phyloP scores from a whole-genome alignment of 2,113 vertebrate genomes.

The Peromyscus leucopus region DNA sequence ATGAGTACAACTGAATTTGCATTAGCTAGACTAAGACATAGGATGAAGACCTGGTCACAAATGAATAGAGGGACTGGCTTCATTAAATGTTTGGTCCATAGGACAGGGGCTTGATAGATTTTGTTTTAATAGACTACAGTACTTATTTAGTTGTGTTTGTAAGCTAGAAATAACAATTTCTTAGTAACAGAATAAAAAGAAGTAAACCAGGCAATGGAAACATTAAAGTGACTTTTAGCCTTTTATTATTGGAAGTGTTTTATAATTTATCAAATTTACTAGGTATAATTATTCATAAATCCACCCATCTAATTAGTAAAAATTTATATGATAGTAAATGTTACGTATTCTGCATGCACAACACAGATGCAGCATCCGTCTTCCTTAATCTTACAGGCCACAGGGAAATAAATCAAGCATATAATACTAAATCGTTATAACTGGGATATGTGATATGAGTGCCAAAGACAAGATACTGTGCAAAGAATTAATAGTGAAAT shows the following conservation, averaged over 20 bases:
- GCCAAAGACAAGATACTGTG: not conserved
- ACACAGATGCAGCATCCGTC: not conserved
- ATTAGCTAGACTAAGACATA: not conserved
- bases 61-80: not conserved
- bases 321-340: not conserved
- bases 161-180: not conserved
- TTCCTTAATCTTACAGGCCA: slow-evolving; percentile 14
- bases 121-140: not conserved
- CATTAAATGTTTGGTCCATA: not conserved
- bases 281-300: not conserved
- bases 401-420: slow-evolving; percentile 3
- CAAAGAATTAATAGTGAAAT: not conserved
- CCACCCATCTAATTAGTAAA: not conserved
- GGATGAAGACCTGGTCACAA: not conserved
- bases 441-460: not conserved
- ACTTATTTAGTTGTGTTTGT: not conserved
- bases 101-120: too few species aligned
- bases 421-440: not conserved
- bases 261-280: not conserved
- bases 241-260: not conserved
- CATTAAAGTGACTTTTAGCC: not conserved
- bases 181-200: slow-evolving; percentile 25
- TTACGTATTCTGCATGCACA: not conserved
- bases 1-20: not conserved
- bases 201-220: not conserved